phyloP scores from a whole-genome alignment of 2,888 invertebrate genomes.

The Fragum sueziense region DNA sequence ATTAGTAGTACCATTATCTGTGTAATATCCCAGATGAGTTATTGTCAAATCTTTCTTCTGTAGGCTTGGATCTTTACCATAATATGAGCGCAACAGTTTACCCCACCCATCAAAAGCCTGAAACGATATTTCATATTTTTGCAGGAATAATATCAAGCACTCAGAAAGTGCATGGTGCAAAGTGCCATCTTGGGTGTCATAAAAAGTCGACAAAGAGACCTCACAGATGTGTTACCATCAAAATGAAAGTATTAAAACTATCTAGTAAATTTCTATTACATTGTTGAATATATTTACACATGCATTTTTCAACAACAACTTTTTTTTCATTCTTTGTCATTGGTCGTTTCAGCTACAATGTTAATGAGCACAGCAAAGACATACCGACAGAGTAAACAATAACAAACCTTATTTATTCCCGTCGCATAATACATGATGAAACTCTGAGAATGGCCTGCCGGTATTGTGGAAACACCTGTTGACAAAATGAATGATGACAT shows the following conservation, averaged over 20 bases:
- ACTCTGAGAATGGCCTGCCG: slow-evolving; percentile 58
- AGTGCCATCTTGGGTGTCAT: too few species aligned
- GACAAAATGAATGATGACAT: too few species aligned
- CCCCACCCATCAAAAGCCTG: slow-evolving; percentile 74
- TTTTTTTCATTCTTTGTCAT: not conserved
- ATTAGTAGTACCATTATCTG: slow-evolving; percentile 68
- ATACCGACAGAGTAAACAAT: not conserved
- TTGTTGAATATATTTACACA: not conserved
- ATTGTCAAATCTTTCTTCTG: slow-evolving; percentile 64
- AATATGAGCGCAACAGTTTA: slow-evolving; percentile 57
- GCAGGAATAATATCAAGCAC: too few species aligned
- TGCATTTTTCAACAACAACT: not conserved
- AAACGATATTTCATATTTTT: too few species aligned
- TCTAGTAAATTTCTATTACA: not conserved
- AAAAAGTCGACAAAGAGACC: too few species aligned
- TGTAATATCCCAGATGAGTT: slow-evolving; percentile 73
- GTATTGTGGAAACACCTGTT: slow-evolving; percentile 58
- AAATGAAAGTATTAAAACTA: not conserved
- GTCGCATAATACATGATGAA: slow-evolving; percentile 67
- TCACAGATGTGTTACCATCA: too few species aligned
- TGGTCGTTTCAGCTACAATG: too few species aligned
- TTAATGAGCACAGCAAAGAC: not conserved
- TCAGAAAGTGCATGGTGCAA: too few species aligned
- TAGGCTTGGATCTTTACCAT: slow-evolving; percentile 56
- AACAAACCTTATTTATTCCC: slow-evolving; percentile 71